These are phyloP conservation scores for Myotis findleyi DNA, from an alignment of 2,797 vertebrate genomes.

Conservation along the genomic window DNA sequence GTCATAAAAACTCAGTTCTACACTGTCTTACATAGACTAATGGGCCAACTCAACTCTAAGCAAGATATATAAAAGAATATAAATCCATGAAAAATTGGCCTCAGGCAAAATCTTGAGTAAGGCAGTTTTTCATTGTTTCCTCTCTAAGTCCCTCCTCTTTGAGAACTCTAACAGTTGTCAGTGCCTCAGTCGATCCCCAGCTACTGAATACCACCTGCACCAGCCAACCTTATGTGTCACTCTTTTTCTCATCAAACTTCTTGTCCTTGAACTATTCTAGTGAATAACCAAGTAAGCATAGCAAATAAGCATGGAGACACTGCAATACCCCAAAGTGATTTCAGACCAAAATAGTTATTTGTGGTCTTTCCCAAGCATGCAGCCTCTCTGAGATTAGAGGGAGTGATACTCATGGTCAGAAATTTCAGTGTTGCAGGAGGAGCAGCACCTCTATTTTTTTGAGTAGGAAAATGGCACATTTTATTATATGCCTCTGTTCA, in stretches of 20 bases:
- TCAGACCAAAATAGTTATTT: conserved; percentile 17
- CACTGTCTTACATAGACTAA: not conserved
- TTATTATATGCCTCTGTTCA: not conserved
- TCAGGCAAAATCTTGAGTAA: not conserved
- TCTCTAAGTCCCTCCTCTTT: not conserved
- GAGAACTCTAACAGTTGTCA: not conserved
- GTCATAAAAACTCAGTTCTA: not conserved
- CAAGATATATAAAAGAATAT: not conserved
- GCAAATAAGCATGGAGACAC: not conserved
- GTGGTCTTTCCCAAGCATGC: not conserved
- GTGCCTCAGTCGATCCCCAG: not conserved
- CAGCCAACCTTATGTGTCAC: not conserved
- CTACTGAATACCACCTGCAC: not conserved
- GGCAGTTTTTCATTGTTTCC: not conserved
- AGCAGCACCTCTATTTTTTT: not conserved
- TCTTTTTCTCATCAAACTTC: not conserved
- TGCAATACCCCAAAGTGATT: not conserved
- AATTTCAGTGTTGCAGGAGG: not conserved
- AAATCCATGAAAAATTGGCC: not conserved
- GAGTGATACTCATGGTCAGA: not conserved
- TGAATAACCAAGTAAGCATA: not conserved
- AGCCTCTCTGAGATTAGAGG: not conserved
- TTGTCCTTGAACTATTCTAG: conserved; percentile 12
- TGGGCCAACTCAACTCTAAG: not conserved
- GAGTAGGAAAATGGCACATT: not conserved